Percentiles rank a stretch among this genome's conserved stretches.
phyloP scores from a whole-genome alignment of 2,113 vertebrate genomes.

The Microtus ochrogaster region DNA sequence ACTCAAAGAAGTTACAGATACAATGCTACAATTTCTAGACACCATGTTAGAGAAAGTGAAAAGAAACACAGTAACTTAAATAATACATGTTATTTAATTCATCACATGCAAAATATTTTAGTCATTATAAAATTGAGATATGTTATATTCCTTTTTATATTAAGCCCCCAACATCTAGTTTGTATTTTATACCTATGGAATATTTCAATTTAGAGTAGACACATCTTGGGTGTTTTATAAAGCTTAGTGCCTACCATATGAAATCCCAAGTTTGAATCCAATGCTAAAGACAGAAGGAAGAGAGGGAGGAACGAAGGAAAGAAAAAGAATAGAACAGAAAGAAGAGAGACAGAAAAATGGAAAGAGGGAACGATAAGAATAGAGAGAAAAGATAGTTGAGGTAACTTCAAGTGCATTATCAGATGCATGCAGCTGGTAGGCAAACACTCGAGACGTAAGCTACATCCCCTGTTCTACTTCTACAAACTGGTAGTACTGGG shows the following conservation, averaged over 20 bases:
- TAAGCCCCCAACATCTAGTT: background rate
- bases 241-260: background rate
- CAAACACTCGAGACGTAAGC: background rate
- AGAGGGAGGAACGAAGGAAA: background rate
- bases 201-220: no score
- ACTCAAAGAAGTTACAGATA: background rate
- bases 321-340: background rate
- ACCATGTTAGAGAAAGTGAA: background rate
- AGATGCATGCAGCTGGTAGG: background rate
- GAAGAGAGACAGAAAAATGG: background rate
- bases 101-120: constrained; percentile 21
- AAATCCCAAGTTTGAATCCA: background rate
- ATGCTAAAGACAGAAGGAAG: background rate
- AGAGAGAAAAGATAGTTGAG: background rate
- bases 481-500: background rate
- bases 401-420: background rate
- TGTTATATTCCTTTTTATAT: background rate
- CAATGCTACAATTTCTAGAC: background rate
- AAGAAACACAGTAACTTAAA: constrained; percentile 24
- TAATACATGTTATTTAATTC: background rate
- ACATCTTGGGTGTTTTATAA: background rate
- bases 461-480: background rate
- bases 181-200: background rate
- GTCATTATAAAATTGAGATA: background rate
- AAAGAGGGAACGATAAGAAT: background rate